phyloP scores from a whole-genome alignment of 1,140 invertebrate genomes.

The Elymnias hypermnestra region DNA sequence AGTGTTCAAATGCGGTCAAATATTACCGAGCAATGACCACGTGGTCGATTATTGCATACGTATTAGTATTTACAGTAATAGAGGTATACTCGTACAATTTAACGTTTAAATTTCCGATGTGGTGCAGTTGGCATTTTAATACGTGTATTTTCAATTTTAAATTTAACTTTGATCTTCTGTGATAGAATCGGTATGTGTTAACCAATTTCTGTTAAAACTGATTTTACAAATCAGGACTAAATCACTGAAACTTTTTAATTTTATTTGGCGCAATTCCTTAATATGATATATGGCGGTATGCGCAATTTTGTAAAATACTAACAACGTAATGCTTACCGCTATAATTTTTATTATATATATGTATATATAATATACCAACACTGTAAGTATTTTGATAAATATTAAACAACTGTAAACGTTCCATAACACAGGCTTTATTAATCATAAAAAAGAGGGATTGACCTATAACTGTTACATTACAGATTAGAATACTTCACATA shows the following conservation, averaged over 20 bases:
- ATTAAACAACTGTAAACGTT: too few species aligned
- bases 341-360: too few species aligned
- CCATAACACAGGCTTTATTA: too few species aligned
- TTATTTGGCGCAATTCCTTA: too few species aligned
- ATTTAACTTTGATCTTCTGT: constrained; percentile 30
- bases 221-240: not conserved
- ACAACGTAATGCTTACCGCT: not conserved
- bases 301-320: not conserved
- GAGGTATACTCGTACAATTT: constrained; percentile 46
- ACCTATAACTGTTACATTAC: too few species aligned
- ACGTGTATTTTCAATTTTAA: constrained; percentile 36
- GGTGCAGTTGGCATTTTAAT: constrained; percentile 31
- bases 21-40: constrained; percentile 20
- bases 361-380: too few species aligned
- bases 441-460: too few species aligned
- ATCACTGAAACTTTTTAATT: too few species aligned
- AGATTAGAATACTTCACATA: too few species aligned
- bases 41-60: constrained; percentile 13
- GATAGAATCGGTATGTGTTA: constrained; percentile 30
- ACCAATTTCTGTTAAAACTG: constrained; percentile 3
- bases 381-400: too few species aligned
- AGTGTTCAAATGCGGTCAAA: not conserved
- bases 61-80: constrained; percentile 27
- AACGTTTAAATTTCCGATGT: constrained; percentile 39
- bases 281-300: too few species aligned